These are phyloP conservation scores for Phrynocephalus forsythii DNA, from an alignment of 2,797 vertebrate genomes.

Conservation along the genomic window DNA sequence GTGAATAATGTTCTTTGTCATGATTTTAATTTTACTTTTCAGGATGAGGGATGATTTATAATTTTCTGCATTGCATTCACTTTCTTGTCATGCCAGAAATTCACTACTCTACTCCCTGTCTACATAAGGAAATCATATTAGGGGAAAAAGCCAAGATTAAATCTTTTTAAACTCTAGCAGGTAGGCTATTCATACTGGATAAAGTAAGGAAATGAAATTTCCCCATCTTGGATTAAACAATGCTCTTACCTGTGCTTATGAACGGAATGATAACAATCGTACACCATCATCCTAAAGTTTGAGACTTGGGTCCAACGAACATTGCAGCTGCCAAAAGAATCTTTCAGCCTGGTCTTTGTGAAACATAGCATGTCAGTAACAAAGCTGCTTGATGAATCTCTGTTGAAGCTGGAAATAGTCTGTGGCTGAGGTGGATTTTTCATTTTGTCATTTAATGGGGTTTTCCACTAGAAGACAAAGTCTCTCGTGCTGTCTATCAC, in stretches of 20 bases:
- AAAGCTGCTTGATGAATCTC: not conserved
- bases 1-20: not conserved
- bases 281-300: not conserved
- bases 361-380: not conserved
- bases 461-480: not conserved
- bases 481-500: not conserved
- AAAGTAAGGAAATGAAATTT: conserved; percentile 30
- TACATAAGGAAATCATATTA: conserved; percentile 27
- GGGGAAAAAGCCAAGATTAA: conserved; percentile 19
- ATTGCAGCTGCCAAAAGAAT: not conserved
- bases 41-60: not conserved
- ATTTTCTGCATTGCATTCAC: not conserved
- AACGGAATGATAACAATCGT: not conserved
- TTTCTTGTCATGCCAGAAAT: not conserved
- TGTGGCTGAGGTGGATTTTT: not conserved
- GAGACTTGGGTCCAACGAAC: not conserved
- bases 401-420: not conserved
- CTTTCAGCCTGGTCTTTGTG: not conserved
- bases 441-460: no score
- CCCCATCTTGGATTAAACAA: not conserved
- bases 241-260: not conserved
- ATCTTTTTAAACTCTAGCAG: not conserved
- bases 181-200: not conserved
- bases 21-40: conserved; percentile 17
- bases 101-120: not conserved